These are phyloP conservation scores for Bhutanitis thaidina DNA, from an alignment of 2,888 invertebrate genomes.

Conservation along the genomic window DNA sequence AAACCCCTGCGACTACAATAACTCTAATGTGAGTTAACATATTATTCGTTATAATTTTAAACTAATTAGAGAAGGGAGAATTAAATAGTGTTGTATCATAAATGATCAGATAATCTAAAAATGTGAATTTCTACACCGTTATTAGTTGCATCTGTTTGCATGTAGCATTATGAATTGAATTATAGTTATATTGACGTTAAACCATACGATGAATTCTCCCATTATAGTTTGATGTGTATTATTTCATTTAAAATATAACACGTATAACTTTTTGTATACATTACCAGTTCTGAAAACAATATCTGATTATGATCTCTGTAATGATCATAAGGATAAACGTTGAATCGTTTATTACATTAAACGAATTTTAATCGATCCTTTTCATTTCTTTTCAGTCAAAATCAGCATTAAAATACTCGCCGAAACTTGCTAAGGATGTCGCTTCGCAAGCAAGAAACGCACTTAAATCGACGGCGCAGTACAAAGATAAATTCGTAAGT, in stretches of 20 bases:
- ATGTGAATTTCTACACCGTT: no score
- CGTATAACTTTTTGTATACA: no score
- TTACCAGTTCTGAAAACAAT: not conserved
- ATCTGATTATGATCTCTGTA: not conserved
- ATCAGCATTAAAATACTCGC: conserved; percentile 38
- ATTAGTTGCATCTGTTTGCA: no score
- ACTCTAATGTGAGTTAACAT: conserved; percentile 30
- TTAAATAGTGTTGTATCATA: no score
- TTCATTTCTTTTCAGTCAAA: conserved; percentile 49
- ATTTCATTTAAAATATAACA: no score
- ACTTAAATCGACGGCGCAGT: conserved; percentile 42
- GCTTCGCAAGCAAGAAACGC: conserved; percentile 53
- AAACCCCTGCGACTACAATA: conserved; percentile 61
- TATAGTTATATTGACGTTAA: no score
- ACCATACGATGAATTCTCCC: no score
- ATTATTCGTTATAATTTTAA: no score
- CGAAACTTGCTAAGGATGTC: conserved; percentile 43
- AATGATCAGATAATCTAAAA: no score
- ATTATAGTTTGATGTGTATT: no score
- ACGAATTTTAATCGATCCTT: conserved; percentile 12
- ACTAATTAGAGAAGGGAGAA: no score
- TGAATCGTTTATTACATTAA: not conserved
- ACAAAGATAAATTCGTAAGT: conserved; percentile 68
- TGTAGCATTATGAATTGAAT: no score
- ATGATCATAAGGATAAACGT: not conserved